A percentile compares a stretch with the other conserved stretches of the same genome.
phyloP scores from a whole-genome alignment of 2,113 vertebrate genomes.

The Cryptotis parvus region DNA sequence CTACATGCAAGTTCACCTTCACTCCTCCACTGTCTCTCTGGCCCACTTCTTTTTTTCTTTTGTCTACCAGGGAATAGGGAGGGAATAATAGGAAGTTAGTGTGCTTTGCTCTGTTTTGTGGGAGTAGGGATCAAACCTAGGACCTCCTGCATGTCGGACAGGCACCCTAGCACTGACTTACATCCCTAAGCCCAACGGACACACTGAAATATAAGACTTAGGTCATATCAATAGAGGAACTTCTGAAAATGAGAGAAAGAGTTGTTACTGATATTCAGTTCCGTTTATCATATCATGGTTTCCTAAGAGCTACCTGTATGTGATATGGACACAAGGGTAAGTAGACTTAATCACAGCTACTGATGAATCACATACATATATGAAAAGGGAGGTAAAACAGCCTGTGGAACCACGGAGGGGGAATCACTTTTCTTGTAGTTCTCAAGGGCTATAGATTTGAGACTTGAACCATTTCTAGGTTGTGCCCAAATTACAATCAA shows the following conservation, averaged over 20 bases:
- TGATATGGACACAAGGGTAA: not conserved
- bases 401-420: not conserved
- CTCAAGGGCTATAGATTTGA: not conserved
- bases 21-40: too few relatives aligned
- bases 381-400: not conserved
- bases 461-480: not conserved
- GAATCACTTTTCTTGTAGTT: not conserved
- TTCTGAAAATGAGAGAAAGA: conserved; percentile 10
- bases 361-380: not conserved
- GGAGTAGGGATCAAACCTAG: not conserved
- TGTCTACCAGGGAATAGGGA: not conserved
- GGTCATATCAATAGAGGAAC: not conserved
- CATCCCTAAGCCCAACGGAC: not conserved
- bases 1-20: too few relatives aligned
- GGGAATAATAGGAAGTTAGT: not conserved
- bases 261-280: conserved; percentile 23
- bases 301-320: not conserved
- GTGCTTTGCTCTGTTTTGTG: not conserved
- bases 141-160: not conserved
- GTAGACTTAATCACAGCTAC: not conserved
- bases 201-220: conserved; percentile 27
- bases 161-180: not conserved
- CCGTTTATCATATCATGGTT: not conserved
- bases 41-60: too few relatives aligned
- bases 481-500: conserved; percentile 5